Percentiles rank a stretch among this genome's conserved stretches.
phyloP scores from a whole-genome alignment of 2,113 vertebrate species.

The Phrynosoma blainvillii region DNA sequence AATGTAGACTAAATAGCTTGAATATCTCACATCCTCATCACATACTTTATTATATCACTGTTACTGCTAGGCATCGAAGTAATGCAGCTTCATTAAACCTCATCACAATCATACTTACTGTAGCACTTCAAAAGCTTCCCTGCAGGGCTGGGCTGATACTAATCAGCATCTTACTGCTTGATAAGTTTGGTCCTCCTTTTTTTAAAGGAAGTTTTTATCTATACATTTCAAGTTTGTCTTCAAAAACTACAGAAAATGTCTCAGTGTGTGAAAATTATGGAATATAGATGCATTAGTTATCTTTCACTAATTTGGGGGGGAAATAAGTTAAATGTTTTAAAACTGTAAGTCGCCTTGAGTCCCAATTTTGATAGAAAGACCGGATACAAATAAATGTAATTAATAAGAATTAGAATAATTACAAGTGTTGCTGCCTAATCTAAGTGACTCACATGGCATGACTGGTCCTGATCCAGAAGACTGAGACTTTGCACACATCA shows the following conservation, averaged over 20 bases:
- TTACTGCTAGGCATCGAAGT: constrained; percentile 52
- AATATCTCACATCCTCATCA: constrained; percentile 18
- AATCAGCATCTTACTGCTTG: constrained; percentile 62
- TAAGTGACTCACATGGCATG: not conserved
- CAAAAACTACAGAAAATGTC: constrained; percentile 44
- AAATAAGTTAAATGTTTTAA: no score
- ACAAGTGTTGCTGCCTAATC: not conserved
- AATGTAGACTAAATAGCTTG: constrained; percentile 21
- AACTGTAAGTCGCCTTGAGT: no score
- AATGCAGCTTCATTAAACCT: constrained; percentile 54
- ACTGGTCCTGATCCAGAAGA: not conserved
- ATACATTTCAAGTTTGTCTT: constrained; percentile 34
- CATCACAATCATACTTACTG: constrained; percentile 57
- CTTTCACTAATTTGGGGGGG: constrained; percentile 35
- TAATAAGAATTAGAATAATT: not conserved
- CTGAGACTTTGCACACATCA: not conserved
- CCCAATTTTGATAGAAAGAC: no score
- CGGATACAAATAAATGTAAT: no score
- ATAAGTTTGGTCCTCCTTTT: constrained; percentile 60
- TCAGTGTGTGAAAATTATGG: constrained; percentile 49
- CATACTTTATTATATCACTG: constrained; percentile 60
- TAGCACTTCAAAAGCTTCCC: constrained; percentile 53
- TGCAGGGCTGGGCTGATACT: constrained; percentile 56
- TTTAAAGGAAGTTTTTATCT: constrained; percentile 46
- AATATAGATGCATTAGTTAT: constrained; percentile 38